Conservation (phyloP, 1,140 invertebrate species). For the Solenopsis invicta region DNA sequence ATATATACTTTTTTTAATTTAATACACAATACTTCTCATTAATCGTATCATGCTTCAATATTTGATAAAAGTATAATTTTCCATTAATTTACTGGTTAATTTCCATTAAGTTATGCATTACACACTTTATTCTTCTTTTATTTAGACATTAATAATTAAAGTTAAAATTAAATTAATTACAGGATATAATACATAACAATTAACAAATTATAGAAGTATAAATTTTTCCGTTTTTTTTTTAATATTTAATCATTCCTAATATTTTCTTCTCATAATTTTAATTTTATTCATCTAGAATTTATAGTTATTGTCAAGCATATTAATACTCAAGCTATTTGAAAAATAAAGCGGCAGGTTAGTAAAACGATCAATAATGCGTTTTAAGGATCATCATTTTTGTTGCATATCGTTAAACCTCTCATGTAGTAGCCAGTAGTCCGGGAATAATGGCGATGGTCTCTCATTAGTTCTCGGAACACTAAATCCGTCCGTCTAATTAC, state of each 20-base stretch:
- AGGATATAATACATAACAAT: neutral
- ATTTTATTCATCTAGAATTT: neutral
- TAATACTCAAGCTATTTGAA: conserved; percentile 19
- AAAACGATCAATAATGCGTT: conserved; percentile 23
- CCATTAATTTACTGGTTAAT: neutral
- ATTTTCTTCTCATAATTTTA: neutral
- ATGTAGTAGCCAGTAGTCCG: neutral
- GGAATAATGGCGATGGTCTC: conserved; percentile 48
- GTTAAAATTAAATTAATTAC: neutral
- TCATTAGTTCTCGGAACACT: conserved; percentile 39
- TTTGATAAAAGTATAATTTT: neutral
- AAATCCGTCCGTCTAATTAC: conserved; percentile 56
- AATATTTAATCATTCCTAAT: neutral
- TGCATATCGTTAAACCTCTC: conserved; percentile 1
- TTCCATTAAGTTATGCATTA: neutral
- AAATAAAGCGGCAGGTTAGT: neutral
- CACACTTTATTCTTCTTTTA: neutral
- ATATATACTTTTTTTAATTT: neutral
- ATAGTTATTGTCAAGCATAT: too few species aligned
- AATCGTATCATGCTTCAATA: too few species aligned
- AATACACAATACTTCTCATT: too few species aligned
- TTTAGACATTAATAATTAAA: neutral
- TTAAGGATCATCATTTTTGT: conserved; percentile 16
- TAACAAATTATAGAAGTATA: neutral
- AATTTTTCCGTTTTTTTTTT: neutral